phyloP scores from a whole-genome alignment of 2,113 vertebrate genomes.

The Ascaphus truei region DNA sequence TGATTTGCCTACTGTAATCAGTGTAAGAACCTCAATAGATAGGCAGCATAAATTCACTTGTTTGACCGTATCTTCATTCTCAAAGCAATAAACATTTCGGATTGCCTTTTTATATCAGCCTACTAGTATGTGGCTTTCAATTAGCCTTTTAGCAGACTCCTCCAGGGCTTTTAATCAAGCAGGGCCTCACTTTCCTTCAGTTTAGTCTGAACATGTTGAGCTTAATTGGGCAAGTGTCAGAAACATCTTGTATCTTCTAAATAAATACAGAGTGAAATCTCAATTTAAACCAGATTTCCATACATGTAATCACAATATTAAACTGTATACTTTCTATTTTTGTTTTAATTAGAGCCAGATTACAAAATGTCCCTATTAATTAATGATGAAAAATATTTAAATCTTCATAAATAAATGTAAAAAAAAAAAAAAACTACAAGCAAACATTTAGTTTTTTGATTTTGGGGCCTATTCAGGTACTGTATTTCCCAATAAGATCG shows the following conservation, averaged over 20 bases:
- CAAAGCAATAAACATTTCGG: conserved; percentile 17
- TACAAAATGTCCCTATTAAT: conserved; percentile 3
- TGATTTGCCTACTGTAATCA: too few species aligned
- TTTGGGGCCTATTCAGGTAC: too few species aligned
- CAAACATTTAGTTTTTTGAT: too few species aligned
- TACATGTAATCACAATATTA: conserved; percentile 15
- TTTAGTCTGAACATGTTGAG: conserved; percentile 17
- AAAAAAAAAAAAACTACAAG: too few species aligned
- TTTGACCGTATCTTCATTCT: not conserved
- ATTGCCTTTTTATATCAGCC: conserved; percentile 10
- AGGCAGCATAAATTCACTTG: not conserved
- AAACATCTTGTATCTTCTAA: conserved; percentile 25
- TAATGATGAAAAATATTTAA: conserved; percentile 9
- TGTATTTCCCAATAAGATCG: too few species aligned
- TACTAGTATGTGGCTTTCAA: conserved; percentile 21
- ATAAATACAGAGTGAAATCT: not conserved
- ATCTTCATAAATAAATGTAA: conserved; percentile 17
- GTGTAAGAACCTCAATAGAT: not conserved
- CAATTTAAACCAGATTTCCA: not conserved
- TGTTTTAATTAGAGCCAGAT: conserved; percentile 15
- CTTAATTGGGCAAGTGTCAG: conserved; percentile 26
- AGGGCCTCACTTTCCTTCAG: not conserved
- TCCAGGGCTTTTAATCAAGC: conserved; percentile 21
- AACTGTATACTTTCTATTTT: conserved; percentile 20
- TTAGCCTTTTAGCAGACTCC: conserved; percentile 19